Base-by-base conservation (phyloP, 35 echinoderm and acorn worm species). In the Lytechinus variegatus region DNA sequence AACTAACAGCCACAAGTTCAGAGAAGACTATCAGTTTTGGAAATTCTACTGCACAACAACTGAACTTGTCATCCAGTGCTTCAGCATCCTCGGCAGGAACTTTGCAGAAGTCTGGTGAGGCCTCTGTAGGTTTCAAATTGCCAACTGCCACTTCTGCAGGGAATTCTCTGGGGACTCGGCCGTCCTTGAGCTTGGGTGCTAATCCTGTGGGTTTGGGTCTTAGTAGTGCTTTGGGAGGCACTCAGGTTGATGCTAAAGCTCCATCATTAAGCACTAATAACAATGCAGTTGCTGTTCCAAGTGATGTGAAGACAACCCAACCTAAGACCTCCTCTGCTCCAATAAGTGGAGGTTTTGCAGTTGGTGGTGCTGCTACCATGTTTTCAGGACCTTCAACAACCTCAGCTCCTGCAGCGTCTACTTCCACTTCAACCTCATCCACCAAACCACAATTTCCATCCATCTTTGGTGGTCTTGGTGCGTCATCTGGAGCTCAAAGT, bases 1-100 rank as follows among this genome's bases (percentile, higher is more conserved):
- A 93, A 54, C 92, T 93, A 10, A 55, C 54, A 57, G 92, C 92
- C n/a, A 57, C 92, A 14, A 93, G 92, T 54, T 93, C 92, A 93
- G 92, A 93, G 52, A 93, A 93, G 53, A 28, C 14, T 93, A 9
- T 93, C 13, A 79, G 6, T 6, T 79, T 79, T 79, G 92, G 92
- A 21, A 57, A 27, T 93, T 4, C 52, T 57, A 13, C 52, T 4
- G 13, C 92, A 54, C 8, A 53, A 27, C 92, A 55, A 54, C 55
- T 57, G n/a, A 93, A 33, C 54, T 28, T 93, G 28, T 93, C 92
- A 55, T 33, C 92, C 28, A 93, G 92, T 93, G 92, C 92, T n/a
- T 93, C 92, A 27, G 92, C 92, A 14, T 19, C 92, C 55, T 27
- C 55, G 13, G 55, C 28, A 54, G 88, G 88, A 54, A 90, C 88